A percentile compares a stretch with the other conserved stretches of the same genome.
phyloP scores from a whole-genome alignment of 2,113 vertebrate genomes.

The Baryphthengus martii region DNA sequence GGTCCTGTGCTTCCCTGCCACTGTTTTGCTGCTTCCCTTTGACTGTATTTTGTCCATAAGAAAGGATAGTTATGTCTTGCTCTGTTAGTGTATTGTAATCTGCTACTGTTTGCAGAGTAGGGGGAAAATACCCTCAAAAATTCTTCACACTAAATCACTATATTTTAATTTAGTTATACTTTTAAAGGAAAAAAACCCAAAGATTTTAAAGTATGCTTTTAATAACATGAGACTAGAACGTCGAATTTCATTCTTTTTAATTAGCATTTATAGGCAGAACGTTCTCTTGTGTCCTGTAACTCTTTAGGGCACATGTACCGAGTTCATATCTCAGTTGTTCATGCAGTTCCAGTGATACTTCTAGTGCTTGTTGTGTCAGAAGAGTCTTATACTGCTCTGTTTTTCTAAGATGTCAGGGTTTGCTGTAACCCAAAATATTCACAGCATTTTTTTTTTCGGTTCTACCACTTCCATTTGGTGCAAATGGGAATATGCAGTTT shows the following conservation, averaged over 20 bases:
- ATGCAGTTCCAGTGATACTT: background rate
- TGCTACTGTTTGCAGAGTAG: background rate
- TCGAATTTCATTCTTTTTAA: background rate
- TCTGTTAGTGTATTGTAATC: background rate
- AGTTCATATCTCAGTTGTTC: background rate
- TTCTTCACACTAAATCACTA: background rate
- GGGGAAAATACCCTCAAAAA: background rate
- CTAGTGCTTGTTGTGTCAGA: background rate
- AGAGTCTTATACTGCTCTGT: background rate
- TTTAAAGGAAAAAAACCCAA: background rate
- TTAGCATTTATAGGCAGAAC: background rate
- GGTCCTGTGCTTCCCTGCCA: background rate
- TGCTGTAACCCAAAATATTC: background rate
- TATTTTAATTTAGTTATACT: background rate
- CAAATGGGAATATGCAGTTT: background rate
- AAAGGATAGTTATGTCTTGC: background rate
- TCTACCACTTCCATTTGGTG: background rate
- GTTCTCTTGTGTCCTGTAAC: background rate
- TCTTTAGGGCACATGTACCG: background rate
- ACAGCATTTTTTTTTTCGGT: background rate
- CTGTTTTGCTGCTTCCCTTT: background rate
- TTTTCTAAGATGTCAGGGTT: background rate
- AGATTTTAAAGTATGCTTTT: background rate
- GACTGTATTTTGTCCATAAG: background rate
- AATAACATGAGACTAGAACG: background rate